A percentile compares a stretch with the other conserved stretches of the same genome.
Evolutionary conservation across 2,888 invertebrate genomes (phyloP).

Genomic region (Norana najaformis): DNA sequence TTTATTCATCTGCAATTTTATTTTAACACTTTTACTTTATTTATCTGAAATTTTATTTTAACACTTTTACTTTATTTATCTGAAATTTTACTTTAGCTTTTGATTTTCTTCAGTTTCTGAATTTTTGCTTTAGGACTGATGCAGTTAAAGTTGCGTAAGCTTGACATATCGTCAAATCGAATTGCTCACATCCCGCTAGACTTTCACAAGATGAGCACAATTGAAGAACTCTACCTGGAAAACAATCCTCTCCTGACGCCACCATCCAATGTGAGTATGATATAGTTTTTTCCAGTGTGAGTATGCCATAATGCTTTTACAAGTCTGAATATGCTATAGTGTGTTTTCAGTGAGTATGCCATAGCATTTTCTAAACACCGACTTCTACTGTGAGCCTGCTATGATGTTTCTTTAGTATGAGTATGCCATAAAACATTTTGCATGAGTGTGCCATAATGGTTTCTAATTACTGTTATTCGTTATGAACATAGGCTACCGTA

Average conservation of each 20-base stretch:
- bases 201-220: slow-evolving; percentile 80
- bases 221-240: slow-evolving; percentile 80
- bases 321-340: background rate
- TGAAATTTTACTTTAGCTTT: background rate
- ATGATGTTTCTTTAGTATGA: background rate
- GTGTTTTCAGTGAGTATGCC: background rate
- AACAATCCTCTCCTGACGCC: slow-evolving; percentile 90
- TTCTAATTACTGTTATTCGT: background rate
- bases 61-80: background rate
- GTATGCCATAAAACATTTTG: background rate
- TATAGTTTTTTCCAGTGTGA: background rate
- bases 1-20: background rate
- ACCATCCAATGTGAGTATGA: slow-evolving; percentile 80
- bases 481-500: too few relatives aligned
- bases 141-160: slow-evolving; percentile 69
- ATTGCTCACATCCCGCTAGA: slow-evolving; percentile 86
- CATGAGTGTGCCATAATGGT: background rate
- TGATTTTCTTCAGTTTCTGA: background rate
- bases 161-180: slow-evolving; percentile 88
- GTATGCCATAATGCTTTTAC: background rate
- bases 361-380: background rate
- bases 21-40: background rate
- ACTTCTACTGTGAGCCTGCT: background rate
- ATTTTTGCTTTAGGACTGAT: slow-evolving; percentile 31
- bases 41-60: background rate